Base-by-base conservation (phyloP, 2,113 vertebrate genomes). In the Pteruthius melanotis region DNA sequence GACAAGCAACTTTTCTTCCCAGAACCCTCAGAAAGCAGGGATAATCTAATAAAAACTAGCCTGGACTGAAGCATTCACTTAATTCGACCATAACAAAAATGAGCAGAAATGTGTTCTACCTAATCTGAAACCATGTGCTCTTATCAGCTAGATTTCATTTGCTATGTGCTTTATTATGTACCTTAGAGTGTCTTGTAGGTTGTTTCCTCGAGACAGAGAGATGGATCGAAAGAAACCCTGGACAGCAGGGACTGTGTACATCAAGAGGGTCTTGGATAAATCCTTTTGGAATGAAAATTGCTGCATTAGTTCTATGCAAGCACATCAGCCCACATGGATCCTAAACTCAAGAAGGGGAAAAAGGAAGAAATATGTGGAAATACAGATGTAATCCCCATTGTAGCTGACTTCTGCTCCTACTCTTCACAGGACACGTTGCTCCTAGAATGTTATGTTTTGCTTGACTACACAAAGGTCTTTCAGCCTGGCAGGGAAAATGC, bases 221-320 rank as follows among this genome's bases (percentile, higher is more conserved):
- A 99, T 99, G 70, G 99, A 99, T 27, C 99, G 98, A 98, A 99
- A 99, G 97, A 99, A 99, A 33, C 99, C 99, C 89, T 99, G 99
- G 89, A 99, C 99, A 17, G 99, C 99, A n/a, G 99, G 99, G 49
- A 99, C 99, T 1, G 99, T 99, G 97, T 99, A 99, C 94, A 99
- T 97, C 83, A 99, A 95, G 50, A 99, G 97, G 1, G 99, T 99
- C 97, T 99, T 99, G 56, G 99, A 99, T 52, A 99, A 98, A 96
- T 99, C 99, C 99, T 99, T 95, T 94, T 26, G 93, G 88, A 96
- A 97, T 81, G 65, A 92, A 93, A 83, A 97, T 26, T 57, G 22
- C 10, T 30, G 13, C 11, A 14, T 98, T 89, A 98, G 61, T 54
- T 92, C 60, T 71, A 56, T 24, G 63, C 47, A 78, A 83, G 16